phyloP scores from a whole-genome alignment of 1,140 invertebrate genomes.

The Phenacoccus solenopsis region DNA sequence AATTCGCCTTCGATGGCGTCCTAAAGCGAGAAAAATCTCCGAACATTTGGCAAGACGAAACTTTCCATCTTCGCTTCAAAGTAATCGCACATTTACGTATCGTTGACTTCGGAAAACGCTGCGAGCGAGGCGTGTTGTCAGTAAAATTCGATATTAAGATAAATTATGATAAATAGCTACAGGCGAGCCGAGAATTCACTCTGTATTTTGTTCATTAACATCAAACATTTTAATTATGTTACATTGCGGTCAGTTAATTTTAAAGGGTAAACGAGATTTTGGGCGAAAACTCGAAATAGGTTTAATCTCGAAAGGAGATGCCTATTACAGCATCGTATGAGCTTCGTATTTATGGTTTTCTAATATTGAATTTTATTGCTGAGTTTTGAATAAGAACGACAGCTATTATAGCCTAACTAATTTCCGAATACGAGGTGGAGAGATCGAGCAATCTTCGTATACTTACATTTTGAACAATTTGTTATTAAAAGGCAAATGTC shows the following conservation, averaged over 20 bases:
- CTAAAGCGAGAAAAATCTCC: background rate
- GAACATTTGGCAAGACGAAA: too few relatives aligned
- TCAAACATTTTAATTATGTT: background rate
- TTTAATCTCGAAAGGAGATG: background rate
- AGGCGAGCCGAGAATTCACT: background rate
- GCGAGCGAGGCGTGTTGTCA: background rate
- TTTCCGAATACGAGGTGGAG: too few relatives aligned
- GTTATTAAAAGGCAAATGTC: too few relatives aligned
- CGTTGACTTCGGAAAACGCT: background rate
- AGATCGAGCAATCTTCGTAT: too few relatives aligned
- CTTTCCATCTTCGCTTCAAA: background rate
- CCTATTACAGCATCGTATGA: too few relatives aligned
- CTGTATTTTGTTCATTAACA: background rate
- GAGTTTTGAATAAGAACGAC: too few relatives aligned
- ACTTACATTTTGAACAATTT: too few relatives aligned
- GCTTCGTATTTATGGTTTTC: too few relatives aligned
- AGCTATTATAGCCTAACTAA: too few relatives aligned
- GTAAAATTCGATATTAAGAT: background rate
- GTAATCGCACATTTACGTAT: background rate
- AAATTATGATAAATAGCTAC: slow-evolving; percentile 3
- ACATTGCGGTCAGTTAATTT: slow-evolving; percentile 1
- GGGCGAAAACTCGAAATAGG: background rate
- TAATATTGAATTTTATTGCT: too few relatives aligned
- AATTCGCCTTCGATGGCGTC: too few relatives aligned
- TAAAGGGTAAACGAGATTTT: background rate